Evolutionary conservation across 1,140 invertebrate genomes (phyloP).

Genomic region (Lutraria rhynchaena): DNA sequence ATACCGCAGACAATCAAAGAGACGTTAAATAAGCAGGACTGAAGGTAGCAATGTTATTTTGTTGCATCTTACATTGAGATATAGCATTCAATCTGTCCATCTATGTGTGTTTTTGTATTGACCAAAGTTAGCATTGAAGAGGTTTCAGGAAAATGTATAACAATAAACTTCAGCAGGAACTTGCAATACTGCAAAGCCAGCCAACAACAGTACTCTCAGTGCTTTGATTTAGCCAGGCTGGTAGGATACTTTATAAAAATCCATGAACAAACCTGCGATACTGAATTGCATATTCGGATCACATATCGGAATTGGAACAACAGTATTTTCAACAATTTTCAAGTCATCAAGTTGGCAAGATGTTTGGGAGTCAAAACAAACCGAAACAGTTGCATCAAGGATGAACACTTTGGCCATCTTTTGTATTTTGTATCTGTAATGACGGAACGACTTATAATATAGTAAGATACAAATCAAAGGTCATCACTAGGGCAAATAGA

Average conservation of each 20-base stretch:
- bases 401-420: slow-evolving; percentile 26
- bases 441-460: background rate
- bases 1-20: too few species aligned
- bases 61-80: too few species aligned
- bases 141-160: too few species aligned
- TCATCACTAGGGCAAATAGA: background rate
- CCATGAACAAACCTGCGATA: slow-evolving; percentile 1
- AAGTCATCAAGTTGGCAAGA: background rate
- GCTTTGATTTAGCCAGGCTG: background rate
- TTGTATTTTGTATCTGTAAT: slow-evolving; percentile 35
- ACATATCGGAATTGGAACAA: slow-evolving; percentile 23
- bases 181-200: too few species aligned
- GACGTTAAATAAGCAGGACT: too few species aligned
- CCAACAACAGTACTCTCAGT: too few species aligned
- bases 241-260: background rate
- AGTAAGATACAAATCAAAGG: background rate
- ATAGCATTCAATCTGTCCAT: too few species aligned
- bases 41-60: too few species aligned
- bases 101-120: background rate
- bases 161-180: too few species aligned
- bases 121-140: too few species aligned
- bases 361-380: slow-evolving; percentile 10
- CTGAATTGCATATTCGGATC: slow-evolving; percentile 10
- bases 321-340: slow-evolving; percentile 7
- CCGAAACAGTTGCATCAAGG: slow-evolving; percentile 4